These are phyloP conservation scores for Epinephelus fuscoguttatus DNA, from an alignment of 2,113 vertebrate species.

Conservation along the genomic window DNA sequence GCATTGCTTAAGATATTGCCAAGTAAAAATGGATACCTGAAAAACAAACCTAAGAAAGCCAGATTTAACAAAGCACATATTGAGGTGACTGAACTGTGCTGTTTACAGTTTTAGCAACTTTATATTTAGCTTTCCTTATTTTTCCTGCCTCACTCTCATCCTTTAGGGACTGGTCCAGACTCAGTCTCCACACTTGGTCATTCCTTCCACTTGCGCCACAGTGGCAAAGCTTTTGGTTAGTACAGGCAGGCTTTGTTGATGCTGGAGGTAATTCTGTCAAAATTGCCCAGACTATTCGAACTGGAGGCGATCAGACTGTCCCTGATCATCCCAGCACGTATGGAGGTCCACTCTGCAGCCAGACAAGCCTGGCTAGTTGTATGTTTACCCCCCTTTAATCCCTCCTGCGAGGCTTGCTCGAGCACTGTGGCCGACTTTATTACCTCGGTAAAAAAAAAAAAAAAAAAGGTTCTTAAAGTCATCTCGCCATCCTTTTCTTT, in stretches of 20 bases:
- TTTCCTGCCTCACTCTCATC: neutral
- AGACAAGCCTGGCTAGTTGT: conserved; percentile 21
- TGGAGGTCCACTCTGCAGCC: conserved; percentile 32
- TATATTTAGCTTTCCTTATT: neutral
- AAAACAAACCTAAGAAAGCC: neutral
- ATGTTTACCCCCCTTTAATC: conserved; percentile 53
- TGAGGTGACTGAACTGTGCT: conserved; percentile 2
- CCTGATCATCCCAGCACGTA: conserved; percentile 32
- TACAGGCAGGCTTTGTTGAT: conserved; percentile 50
- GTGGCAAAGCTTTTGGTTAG: conserved; percentile 42
- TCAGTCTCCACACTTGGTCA: conserved; percentile 21
- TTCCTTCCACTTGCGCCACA: conserved; percentile 4
- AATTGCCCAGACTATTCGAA: conserved; percentile 33
- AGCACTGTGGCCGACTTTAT: conserved; percentile 48
- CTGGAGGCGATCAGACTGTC: conserved; percentile 33
- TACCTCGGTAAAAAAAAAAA: conserved; percentile 8
- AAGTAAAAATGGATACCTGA: neutral
- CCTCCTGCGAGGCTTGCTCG: conserved; percentile 33
- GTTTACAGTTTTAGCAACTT: conserved; percentile 12
- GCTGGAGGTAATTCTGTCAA: conserved; percentile 59
- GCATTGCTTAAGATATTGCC: neutral
- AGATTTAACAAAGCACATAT: conserved; percentile 12
- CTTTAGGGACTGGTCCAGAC: neutral
- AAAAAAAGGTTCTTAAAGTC: conserved; percentile 1
- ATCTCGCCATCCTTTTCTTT: neutral